Evolutionary conservation across 2,797 vertebrate genomes (phyloP).

Genomic region (Cirrhinus molitorella): DNA sequence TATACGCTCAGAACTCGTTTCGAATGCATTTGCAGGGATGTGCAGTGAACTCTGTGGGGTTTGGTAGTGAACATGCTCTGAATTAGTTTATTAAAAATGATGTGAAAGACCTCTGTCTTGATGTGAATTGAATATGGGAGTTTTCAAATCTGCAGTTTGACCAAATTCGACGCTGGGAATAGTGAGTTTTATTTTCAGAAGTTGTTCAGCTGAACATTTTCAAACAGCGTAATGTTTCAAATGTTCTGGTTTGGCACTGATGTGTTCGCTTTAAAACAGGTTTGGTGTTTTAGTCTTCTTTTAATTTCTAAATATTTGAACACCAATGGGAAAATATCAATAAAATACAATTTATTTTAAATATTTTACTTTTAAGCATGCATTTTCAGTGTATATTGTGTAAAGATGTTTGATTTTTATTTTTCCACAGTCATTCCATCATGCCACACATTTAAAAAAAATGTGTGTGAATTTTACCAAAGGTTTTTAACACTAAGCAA

Average conservation of each 20-base stretch:
- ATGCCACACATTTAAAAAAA: slow-evolving; percentile 58
- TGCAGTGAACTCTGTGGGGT: slow-evolving; percentile 21
- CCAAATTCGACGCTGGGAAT: slow-evolving; percentile 19
- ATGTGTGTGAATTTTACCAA: slow-evolving; percentile 42
- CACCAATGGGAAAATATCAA: background rate
- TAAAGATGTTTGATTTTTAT: slow-evolving; percentile 48
- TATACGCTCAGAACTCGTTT: slow-evolving; percentile 7
- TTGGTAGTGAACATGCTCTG: background rate
- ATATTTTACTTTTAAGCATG: slow-evolving; percentile 56
- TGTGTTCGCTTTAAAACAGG: background rate
- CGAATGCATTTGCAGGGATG: slow-evolving; percentile 21
- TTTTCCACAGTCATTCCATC: slow-evolving; percentile 13
- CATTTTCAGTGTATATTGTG: slow-evolving; percentile 46
- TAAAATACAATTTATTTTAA: slow-evolving; percentile 10
- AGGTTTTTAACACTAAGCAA: slow-evolving; percentile 61
- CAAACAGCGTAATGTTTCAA: background rate
- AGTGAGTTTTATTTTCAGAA: background rate
- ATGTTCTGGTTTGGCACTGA: slow-evolving; percentile 5
- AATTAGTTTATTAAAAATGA: background rate
- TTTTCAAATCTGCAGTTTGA: slow-evolving; percentile 43
- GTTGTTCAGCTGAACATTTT: slow-evolving; percentile 15
- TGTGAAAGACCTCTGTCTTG: slow-evolving; percentile 22
- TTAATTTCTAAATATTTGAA: background rate
- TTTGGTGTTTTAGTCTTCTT: slow-evolving; percentile 18
- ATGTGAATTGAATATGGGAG: background rate